A percentile compares a stretch with the other conserved stretches of the same genome.
These are phyloP conservation scores for Acipenser transmontanus DNA, from an alignment of 2,797 vertebrate species.

Conservation along the genomic window DNA sequence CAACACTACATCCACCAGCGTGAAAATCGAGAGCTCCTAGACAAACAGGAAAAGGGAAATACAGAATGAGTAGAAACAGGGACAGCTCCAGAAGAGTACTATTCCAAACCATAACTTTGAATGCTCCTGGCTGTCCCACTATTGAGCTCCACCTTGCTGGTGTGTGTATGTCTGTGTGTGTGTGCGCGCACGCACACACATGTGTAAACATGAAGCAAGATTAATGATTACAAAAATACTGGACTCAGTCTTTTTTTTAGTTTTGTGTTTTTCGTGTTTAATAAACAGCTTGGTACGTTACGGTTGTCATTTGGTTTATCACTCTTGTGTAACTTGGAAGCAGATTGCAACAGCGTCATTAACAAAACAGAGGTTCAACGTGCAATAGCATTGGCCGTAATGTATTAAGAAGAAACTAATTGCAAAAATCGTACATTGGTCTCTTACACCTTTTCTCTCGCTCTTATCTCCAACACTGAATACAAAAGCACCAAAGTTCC, in stretches of 20 bases:
- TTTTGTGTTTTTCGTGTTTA: background rate
- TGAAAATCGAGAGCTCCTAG: constrained; percentile 81
- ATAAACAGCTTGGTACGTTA: background rate
- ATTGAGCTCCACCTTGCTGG: background rate
- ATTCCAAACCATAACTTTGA: background rate
- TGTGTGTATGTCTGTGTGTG: background rate
- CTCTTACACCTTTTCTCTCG: too few species aligned
- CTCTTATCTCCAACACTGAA: too few species aligned
- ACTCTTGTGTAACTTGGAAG: too few species aligned
- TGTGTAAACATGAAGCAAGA: background rate
- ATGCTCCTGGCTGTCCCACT: background rate
- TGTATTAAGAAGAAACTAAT: too few species aligned
- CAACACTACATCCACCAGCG: constrained; percentile 78
- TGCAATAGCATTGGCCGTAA: too few species aligned
- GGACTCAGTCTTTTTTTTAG: background rate
- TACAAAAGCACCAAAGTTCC: too few species aligned
- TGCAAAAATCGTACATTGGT: too few species aligned
- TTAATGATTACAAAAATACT: background rate
- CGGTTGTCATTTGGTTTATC: too few species aligned
- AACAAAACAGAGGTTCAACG: too few species aligned
- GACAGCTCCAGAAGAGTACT: constrained; percentile 7
- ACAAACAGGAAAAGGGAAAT: too few species aligned
- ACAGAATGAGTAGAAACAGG: constrained; percentile 5
- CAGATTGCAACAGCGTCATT: too few species aligned
- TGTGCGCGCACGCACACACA: constrained; percentile 6